phyloP scores from a whole-genome alignment of 2,797 vertebrate species.

The Scomberomorus guttatus region DNA sequence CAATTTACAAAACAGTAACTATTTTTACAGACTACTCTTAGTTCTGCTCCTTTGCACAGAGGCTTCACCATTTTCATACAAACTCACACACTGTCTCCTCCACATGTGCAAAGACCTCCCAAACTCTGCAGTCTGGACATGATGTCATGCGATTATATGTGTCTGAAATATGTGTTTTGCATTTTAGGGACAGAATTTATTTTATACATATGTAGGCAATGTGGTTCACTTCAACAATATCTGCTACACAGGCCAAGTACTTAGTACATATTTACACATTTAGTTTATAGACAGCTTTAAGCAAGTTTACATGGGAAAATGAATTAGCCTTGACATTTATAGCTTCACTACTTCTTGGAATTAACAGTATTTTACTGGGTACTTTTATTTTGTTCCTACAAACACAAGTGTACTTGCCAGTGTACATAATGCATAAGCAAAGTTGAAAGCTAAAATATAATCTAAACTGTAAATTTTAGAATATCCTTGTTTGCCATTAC shows the following conservation, averaged over 20 bases:
- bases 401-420: conserved; percentile 10
- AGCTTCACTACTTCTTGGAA: conserved; percentile 33
- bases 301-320: conserved; percentile 10
- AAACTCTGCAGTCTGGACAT: conserved; percentile 52
- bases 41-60: conserved; percentile 19
- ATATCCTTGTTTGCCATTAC: conserved; percentile 1
- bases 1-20: background rate
- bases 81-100: conserved; percentile 23
- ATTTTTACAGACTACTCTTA: conserved; percentile 5
- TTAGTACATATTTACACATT: background rate
- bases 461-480: conserved; percentile 3
- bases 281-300: conserved; percentile 23
- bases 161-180: conserved; percentile 51
- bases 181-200: conserved; percentile 38
- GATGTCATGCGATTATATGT: conserved; percentile 42
- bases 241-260: background rate
- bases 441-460: conserved; percentile 21
- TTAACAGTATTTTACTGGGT: conserved; percentile 11
- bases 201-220: conserved; percentile 15
- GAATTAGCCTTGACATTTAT: conserved; percentile 26
- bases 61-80: conserved; percentile 37
- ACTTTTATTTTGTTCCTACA: conserved; percentile 27
- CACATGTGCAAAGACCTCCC: conserved; percentile 54
- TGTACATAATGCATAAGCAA: background rate
- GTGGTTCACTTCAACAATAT: conserved; percentile 15